A percentile compares a stretch with the other conserved stretches of the same genome.
These are phyloP conservation scores for Lophius americanus DNA, from an alignment of 2,797 vertebrate genomes.

Conservation along the genomic window DNA sequence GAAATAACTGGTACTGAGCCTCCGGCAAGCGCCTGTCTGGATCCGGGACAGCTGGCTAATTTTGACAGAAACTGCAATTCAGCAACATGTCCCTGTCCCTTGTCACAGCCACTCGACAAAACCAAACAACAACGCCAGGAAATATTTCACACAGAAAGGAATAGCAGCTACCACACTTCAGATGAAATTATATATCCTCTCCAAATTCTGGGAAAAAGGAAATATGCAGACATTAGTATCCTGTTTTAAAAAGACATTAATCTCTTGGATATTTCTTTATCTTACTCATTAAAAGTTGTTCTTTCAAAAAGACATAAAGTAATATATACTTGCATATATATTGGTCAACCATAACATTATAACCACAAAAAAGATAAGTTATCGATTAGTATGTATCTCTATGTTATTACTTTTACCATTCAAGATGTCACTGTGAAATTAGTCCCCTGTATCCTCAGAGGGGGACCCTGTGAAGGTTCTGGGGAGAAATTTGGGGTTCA, in stretches of 20 bases:
- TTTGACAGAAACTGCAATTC: constrained; percentile 69
- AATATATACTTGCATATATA: no score
- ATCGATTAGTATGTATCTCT: no score
- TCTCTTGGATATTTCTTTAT: constrained; percentile 10
- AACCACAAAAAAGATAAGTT: no score
- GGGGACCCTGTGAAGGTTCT: no score
- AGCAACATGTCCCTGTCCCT: constrained; percentile 54
- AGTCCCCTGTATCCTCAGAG: no score
- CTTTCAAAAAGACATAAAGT: no score
- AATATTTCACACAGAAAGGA: constrained; percentile 28
- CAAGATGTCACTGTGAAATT: no score
- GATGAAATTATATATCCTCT: constrained; percentile 29
- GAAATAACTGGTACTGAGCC: constrained; percentile 61
- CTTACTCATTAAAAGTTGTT: not conserved
- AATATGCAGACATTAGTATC: constrained; percentile 29
- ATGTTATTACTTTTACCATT: no score
- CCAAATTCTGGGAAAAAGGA: constrained; percentile 4
- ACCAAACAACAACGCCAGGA: constrained; percentile 34
- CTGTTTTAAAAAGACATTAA: constrained; percentile 7
- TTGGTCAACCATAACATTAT: no score
- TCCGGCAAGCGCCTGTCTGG: constrained; percentile 46
- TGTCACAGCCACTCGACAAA: constrained; percentile 50
- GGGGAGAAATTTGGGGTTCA: no score
- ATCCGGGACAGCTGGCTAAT: constrained; percentile 67
- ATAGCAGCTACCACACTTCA: constrained; percentile 20